A percentile compares a stretch with the other conserved stretches of the same genome.
phyloP scores from a whole-genome alignment of 2,113 vertebrate species.

The Parus major region DNA sequence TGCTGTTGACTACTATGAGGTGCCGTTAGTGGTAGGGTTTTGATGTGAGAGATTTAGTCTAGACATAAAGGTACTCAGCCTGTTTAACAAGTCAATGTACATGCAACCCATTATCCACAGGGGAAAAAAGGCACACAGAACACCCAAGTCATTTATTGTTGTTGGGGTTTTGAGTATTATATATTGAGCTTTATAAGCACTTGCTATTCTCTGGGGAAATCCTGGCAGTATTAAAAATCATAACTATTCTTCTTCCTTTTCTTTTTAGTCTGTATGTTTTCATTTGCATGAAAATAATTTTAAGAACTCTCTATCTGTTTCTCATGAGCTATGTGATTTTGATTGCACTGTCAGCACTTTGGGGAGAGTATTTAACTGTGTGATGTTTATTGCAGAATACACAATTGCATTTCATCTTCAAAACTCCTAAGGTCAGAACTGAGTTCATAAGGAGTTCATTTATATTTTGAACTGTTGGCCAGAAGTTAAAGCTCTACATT shows the following conservation, averaged over 20 bases:
- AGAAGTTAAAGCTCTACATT: neutral
- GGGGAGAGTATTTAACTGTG: neutral
- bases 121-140: neutral
- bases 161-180: neutral
- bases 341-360: neutral
- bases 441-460: neutral
- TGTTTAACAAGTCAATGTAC: neutral
- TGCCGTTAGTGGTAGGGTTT: neutral
- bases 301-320: neutral
- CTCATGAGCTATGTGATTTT: neutral
- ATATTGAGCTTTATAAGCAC: neutral
- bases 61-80: neutral
- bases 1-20: neutral
- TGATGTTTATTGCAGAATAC: neutral
- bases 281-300: neutral
- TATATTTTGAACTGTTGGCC: neutral
- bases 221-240: neutral
- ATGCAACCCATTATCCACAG: neutral
- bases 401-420: neutral
- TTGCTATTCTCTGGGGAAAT: neutral
- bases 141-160: neutral
- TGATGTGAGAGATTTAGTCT: neutral
- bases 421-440: neutral
- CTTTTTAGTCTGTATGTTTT: neutral
- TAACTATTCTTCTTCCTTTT: neutral